Percentiles rank a stretch among this genome's conserved stretches.
These are phyloP conservation scores for Antitype chi DNA, from an alignment of 2,888 invertebrate genomes.

Conservation along the genomic window DNA sequence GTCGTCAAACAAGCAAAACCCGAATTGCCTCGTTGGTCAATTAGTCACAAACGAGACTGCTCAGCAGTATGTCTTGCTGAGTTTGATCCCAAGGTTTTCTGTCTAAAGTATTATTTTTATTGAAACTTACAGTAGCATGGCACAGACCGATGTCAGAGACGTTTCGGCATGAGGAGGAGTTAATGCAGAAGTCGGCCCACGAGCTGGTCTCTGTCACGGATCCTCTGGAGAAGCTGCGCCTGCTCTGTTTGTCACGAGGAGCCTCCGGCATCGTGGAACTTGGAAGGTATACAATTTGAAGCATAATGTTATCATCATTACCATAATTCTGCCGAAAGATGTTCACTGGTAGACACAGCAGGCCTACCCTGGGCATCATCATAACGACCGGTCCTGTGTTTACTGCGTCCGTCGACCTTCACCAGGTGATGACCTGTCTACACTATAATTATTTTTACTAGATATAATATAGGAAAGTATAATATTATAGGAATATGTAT, in stretches of 20 bases:
- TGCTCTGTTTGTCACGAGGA: slow-evolving; percentile 96
- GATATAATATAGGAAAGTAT: no score
- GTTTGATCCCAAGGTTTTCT: neutral
- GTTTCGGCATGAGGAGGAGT: slow-evolving; percentile 94
- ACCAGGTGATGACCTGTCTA: neutral
- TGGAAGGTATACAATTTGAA: slow-evolving; percentile 91
- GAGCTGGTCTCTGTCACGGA: slow-evolving; percentile 93
- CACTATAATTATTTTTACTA: neutral
- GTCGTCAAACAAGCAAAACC: neutral
- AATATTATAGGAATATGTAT: no score
- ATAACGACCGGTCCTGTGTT: neutral
- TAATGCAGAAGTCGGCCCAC: slow-evolving; percentile 94
- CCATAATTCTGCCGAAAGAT: no score
- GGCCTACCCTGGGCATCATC: neutral
- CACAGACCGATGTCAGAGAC: slow-evolving; percentile 94
- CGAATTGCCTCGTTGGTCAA: no score
- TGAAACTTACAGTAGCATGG: slow-evolving; percentile 86
- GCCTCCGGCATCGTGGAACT: slow-evolving; percentile 97
- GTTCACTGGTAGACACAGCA: no score
- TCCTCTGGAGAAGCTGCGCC: slow-evolving; percentile 95
- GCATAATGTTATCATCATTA: neutral
- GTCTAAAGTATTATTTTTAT: neutral
- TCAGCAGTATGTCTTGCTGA: neutral
- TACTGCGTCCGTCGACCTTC: neutral
- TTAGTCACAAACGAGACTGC: no score